Conservation (phyloP, 30 jellyfish, hydroid and myxozoan species). For the Pseudorhiza aurosa region DNA sequence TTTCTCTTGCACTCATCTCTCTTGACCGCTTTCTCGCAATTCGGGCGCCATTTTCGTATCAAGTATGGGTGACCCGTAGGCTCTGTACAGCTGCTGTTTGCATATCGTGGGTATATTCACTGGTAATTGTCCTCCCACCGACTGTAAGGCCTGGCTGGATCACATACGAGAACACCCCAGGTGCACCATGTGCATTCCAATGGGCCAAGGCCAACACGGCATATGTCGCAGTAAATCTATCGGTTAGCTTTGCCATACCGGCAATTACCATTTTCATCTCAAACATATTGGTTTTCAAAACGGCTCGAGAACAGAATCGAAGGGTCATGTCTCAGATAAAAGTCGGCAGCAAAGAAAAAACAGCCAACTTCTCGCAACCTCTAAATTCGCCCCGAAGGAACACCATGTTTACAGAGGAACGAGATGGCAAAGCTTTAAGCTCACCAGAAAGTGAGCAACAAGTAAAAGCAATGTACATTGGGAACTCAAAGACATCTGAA, state of each 20-base stretch:
- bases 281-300: constrained; percentile 43
- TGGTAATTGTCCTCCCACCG: constrained; percentile 37
- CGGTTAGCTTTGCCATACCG: constrained; percentile 21
- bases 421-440: no score
- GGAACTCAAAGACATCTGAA: no score
- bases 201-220: constrained; percentile 34
- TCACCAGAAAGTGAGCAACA: no score
- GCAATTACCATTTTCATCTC: constrained; percentile 30
- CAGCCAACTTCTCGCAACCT: no score
- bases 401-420: no score
- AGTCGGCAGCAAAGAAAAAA: no score
- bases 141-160: constrained; percentile 28
- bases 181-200: constrained; percentile 59
- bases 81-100: neutral
- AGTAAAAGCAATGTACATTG: no score
- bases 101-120: constrained; percentile 28
- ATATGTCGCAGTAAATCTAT: neutral
- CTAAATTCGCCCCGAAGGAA: no score
- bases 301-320: constrained; percentile 52
- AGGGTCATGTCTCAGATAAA: no score
- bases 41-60: constrained; percentile 58
- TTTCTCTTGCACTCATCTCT: constrained; percentile 52
- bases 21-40: constrained; percentile 70
- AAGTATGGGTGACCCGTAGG: constrained; percentile 12
- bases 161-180: constrained; percentile 37